Base-by-base conservation (phyloP, 2,888 invertebrate genomes). In the Latheticus oryzae region DNA sequence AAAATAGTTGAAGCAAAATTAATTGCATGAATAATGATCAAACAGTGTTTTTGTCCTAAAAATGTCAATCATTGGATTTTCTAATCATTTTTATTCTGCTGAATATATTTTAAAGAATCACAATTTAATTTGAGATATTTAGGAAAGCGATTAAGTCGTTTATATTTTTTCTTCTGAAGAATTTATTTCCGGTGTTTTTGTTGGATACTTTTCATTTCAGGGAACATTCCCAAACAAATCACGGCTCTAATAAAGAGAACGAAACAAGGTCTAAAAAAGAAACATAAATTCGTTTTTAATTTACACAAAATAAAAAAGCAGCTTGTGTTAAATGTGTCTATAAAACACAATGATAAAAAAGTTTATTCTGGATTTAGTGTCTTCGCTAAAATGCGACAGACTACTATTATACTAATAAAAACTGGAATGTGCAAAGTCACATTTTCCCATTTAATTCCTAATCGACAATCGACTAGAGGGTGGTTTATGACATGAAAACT, bases 211-310 rank as follows among this genome's bases (percentile, higher is more conserved):
- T n/a, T n/a, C n/a, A n/a, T n/a, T n/a, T n/a, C n/a, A n/a, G n/a
- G n/a, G n/a, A 3, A 5, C 8, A n/a, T 8, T 35, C 8, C 17
- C 8, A 9, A 35, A 17, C 35, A 35, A 35, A 35, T n/a, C n/a
- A 35, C 35, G 19, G 19, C 35, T 35, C 19, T 35, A 35, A 35
- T 35, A 35, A 35, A 35, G 35, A 16, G 17, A 35, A 5, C 24
- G 28, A 9, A 28, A 24, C 12, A 28, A 15, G 7, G 17, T 15
- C 26, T 42, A 42, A 42, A 26, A 28, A 24, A 28, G 28, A 26
- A 28, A 24, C 42, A 17, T 28, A 15, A 42, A 42, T 42, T 42
- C 28, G 15, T 42, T 28, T 42, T 42, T 42, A 42, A 42, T 42
- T 42, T 15, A 16, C 26, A 9, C 1, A 16, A 26, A 15, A 42